These are phyloP conservation scores for Spodoptera littoralis DNA, from an alignment of 2,888 invertebrate species.

Conservation along the genomic window DNA sequence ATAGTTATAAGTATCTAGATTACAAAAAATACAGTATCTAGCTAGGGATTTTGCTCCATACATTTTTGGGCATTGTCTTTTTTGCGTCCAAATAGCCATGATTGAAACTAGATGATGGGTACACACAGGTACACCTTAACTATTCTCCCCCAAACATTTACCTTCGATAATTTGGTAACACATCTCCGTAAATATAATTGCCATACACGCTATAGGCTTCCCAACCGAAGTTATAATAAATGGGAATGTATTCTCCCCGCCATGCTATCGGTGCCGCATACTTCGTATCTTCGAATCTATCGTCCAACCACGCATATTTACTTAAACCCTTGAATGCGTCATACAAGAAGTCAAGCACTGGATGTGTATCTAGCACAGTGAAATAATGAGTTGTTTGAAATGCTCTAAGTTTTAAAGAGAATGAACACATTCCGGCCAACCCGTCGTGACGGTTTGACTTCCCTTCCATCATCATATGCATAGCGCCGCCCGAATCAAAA, in stretches of 20 bases:
- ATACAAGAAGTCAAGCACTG: conserved; percentile 29
- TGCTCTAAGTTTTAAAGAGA: conserved; percentile 29
- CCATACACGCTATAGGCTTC: not conserved
- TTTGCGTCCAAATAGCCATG: too few species aligned
- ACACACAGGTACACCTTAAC: too few species aligned
- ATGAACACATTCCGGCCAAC: conserved; percentile 19
- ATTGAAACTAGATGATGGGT: too few species aligned
- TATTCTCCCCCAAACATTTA: not conserved
- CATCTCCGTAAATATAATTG: too few species aligned
- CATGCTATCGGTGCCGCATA: conserved; percentile 3
- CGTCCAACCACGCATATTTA: conserved; percentile 3
- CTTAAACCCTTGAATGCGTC: conserved; percentile 11
- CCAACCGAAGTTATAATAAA: conserved; percentile 2
- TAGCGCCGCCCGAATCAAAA: conserved; percentile 29
- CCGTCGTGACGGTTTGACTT: conserved; percentile 18
- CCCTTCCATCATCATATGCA: conserved; percentile 15
- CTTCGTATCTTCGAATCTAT: conserved; percentile 11
- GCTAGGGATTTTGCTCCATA: too few species aligned
- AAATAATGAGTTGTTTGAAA: conserved; percentile 25
- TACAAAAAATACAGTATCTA: too few species aligned
- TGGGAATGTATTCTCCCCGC: not conserved
- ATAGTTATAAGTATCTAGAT: too few species aligned
- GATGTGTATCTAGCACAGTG: conserved; percentile 27
- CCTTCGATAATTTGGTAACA: conserved; percentile 2
- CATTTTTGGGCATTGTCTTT: too few species aligned